A percentile compares a stretch with the other conserved stretches of the same genome.
Evolutionary conservation across 2,797 vertebrate species (phyloP).

Genomic region (Limosa lapponica): DNA sequence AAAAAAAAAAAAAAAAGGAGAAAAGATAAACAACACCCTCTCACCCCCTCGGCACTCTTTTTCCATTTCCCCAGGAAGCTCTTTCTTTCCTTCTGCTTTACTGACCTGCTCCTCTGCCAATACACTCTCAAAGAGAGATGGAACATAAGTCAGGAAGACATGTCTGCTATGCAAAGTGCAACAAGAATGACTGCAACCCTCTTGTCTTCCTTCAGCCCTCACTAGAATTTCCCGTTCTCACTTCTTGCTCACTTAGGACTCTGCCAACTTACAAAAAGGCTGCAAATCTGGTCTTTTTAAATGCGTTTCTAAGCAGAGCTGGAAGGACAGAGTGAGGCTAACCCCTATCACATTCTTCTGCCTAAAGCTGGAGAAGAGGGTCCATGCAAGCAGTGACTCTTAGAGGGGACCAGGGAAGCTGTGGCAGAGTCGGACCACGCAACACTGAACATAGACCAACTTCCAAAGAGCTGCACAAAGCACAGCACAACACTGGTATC

Average conservation of each 20-base stretch:
- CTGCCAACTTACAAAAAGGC: background rate
- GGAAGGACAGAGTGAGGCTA: background rate
- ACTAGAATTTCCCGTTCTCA: background rate
- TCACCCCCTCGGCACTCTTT: too few relatives aligned
- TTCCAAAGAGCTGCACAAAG: background rate
- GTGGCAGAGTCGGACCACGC: background rate
- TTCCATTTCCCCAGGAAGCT: too few relatives aligned
- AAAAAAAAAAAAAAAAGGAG: background rate
- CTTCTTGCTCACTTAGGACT: background rate
- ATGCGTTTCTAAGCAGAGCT: background rate
- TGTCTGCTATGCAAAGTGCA: background rate
- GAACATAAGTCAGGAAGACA: background rate
- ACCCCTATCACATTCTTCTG: background rate
- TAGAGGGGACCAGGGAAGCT: background rate
- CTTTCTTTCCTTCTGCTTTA: too few relatives aligned
- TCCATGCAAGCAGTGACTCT: background rate
- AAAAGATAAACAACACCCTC: background rate
- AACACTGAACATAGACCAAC: background rate
- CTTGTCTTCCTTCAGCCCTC: background rate
- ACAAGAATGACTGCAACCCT: background rate
- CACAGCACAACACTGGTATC: background rate
- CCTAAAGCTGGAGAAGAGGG: background rate
- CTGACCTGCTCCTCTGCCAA: background rate
- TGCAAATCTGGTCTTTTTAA: background rate
- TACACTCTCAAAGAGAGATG: rapidly evolving